A percentile compares a stretch with the other conserved stretches of the same genome.
Evolutionary conservation across 2,797 vertebrate species (phyloP).

Genomic region (Acipenser ruthenus): DNA sequence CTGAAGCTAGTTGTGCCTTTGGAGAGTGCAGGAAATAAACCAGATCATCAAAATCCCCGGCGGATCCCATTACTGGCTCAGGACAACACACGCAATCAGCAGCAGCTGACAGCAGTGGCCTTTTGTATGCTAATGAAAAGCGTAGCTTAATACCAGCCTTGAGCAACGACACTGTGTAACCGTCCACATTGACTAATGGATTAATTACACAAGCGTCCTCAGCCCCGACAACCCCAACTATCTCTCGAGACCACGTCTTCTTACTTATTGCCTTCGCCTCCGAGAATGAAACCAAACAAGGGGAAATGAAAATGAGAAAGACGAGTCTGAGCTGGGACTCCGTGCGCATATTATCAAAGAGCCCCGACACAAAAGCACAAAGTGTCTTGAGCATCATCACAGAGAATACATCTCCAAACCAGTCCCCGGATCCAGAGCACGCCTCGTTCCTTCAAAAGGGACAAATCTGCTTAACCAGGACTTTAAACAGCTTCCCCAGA

Average conservation of each 20-base stretch:
- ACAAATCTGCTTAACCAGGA: too few species aligned
- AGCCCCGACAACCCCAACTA: not conserved
- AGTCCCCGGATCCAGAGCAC: too few species aligned
- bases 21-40: not conserved
- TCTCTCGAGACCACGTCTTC: too few species aligned
- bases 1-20: not conserved
- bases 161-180: slow-evolving; percentile 18
- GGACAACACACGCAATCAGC: slow-evolving; percentile 11
- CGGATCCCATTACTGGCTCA: slow-evolving; percentile 16
- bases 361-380: slow-evolving; percentile 11
- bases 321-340: slow-evolving; percentile 1
- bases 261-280: too few species aligned
- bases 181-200: slow-evolving; percentile 30
- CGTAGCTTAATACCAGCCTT: slow-evolving; percentile 26
- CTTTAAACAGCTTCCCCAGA: too few species aligned
- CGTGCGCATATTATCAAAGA: slow-evolving; percentile 6
- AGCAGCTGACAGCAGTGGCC: slow-evolving; percentile 20
- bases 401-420: too few species aligned
- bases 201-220: slow-evolving; percentile 28
- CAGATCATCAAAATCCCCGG: not conserved
- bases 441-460: too few species aligned
- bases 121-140: slow-evolving; percentile 30
- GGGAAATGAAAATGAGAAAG: not conserved
- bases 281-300: too few species aligned
- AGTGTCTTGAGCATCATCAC: too few species aligned